Evolutionary conservation across 2,888 invertebrate species (phyloP), one percentile per base, ranked within the genome.

Genomic region (Copidosoma aretas): DNA sequence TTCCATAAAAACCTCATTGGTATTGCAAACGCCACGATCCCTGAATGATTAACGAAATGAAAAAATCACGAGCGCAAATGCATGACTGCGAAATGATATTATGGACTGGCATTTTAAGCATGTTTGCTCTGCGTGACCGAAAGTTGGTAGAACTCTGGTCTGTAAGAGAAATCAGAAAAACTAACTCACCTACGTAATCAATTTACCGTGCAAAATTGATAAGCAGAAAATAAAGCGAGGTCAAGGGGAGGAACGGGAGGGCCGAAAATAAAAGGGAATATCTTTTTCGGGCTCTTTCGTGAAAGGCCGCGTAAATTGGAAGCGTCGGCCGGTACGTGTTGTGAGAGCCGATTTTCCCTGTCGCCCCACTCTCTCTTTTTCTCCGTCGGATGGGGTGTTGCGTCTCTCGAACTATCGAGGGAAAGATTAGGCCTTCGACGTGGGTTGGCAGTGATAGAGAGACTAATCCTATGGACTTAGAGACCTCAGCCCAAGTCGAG

Each of bases 401-500:
- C 49, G 62, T 41, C 32, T 60, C 68, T 39, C 56, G 71, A 71
- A 68, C 68, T 70, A 71, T 71, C 68, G 73, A 73, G 70, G 74
- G 75, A 78, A 80, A 82, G 82, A 82, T 83, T 82, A 81, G 76
- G 75, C 76, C 74, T 73, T 73, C 74, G 76, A 80, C 77, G 78
- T 78, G 79, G 81, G 78, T 78, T 76, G 75, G 73, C 76, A 77
- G 77, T 78, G 82, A 83, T 81, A 81, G 79, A 81, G 80, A 77
- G 77, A 79, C 79, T 83, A 82, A 83, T 82, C 83, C 81, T 49
- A 64, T 70, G 71, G 78, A 75, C 77, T 80, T 78, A 74, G 68
- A 71, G 32, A 32, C 65, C 52, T 25, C 53, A 14, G 14, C 14
- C 56, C n/a, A 58, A 66, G 69, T 53, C 22, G 49, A 64, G 49